These are phyloP conservation scores for Lagodon rhomboides DNA, from an alignment of 2,797 vertebrate species.

Conservation along the genomic window DNA sequence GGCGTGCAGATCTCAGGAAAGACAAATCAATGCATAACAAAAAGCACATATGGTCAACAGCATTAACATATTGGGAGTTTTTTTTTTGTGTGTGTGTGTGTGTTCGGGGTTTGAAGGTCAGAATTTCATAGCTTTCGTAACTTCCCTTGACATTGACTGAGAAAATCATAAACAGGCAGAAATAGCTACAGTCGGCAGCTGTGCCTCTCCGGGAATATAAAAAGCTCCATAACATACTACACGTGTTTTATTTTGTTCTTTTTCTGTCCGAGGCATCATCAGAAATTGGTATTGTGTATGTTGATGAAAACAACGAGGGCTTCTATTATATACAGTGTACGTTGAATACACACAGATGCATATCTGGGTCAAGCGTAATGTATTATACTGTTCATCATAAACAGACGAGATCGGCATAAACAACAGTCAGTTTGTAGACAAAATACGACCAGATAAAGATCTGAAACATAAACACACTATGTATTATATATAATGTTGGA, in stretches of 20 bases:
- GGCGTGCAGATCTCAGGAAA: conserved; percentile 21
- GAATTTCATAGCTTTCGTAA: conserved; percentile 6
- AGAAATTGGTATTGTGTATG: conserved; percentile 4
- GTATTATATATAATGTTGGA: conserved; percentile 65
- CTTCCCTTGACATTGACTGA: conserved; percentile 24
- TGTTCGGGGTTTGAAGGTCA: conserved; percentile 34
- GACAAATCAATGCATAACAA: background rate
- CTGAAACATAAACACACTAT: conserved; percentile 65
- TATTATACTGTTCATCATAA: conserved; percentile 46
- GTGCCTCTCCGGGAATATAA: conserved; percentile 12
- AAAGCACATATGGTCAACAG: conserved; percentile 15
- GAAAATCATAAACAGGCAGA: conserved; percentile 25
- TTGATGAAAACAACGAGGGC: conserved; percentile 41
- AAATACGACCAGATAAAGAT: conserved; percentile 65
- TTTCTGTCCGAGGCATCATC: conserved; percentile 9
- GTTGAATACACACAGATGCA: conserved; percentile 39
- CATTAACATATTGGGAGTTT: conserved; percentile 21
- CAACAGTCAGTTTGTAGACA: conserved; percentile 28
- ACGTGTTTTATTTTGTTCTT: background rate
- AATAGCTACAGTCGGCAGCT: conserved; percentile 3
- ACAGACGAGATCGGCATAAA: conserved; percentile 51
- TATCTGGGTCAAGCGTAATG: conserved; percentile 52
- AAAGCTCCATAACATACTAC: background rate
- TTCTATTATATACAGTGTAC: conserved; percentile 22
- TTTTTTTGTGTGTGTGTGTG: background rate